These are phyloP conservation scores for Chiloscyllium punctatum DNA, from an alignment of 2,797 vertebrate genomes.

Conservation along the genomic window DNA sequence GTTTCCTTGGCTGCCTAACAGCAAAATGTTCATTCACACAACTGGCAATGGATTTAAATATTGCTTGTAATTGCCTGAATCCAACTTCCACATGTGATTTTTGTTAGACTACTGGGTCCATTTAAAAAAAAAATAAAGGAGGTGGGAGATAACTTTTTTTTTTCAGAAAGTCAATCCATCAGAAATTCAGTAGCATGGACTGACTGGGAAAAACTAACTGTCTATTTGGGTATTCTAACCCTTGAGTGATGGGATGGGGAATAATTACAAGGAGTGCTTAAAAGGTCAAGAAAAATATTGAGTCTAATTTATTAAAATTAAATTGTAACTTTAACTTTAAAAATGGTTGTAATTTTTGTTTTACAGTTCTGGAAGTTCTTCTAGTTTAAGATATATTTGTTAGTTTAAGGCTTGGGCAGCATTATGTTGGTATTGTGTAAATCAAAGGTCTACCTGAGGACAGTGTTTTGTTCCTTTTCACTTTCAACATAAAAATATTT, in stretches of 20 bases:
- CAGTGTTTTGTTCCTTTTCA: conserved; percentile 4
- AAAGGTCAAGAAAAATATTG: conserved; percentile 7
- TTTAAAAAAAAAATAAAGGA: background rate
- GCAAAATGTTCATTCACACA: background rate
- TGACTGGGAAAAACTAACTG: background rate
- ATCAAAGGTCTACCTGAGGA: background rate
- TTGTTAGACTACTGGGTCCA: background rate
- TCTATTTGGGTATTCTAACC: background rate
- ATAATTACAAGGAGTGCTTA: background rate
- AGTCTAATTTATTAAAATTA: conserved; percentile 30
- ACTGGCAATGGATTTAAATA: background rate
- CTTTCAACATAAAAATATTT: background rate
- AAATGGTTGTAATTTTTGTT: conserved; percentile 25
- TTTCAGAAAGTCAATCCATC: background rate
- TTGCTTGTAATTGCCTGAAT: background rate
- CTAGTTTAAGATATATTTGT: background rate
- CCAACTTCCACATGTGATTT: background rate
- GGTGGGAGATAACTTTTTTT: background rate
- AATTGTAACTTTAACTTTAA: background rate
- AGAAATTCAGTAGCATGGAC: background rate
- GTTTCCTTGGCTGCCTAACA: background rate
- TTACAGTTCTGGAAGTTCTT: conserved; percentile 19
- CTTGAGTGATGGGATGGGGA: background rate
- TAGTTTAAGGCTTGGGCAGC: conserved; percentile 1
- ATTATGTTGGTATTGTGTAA: conserved; percentile 1